Base-by-base conservation (phyloP, 2,113 vertebrate species). In the Tauraco erythrolophus region DNA sequence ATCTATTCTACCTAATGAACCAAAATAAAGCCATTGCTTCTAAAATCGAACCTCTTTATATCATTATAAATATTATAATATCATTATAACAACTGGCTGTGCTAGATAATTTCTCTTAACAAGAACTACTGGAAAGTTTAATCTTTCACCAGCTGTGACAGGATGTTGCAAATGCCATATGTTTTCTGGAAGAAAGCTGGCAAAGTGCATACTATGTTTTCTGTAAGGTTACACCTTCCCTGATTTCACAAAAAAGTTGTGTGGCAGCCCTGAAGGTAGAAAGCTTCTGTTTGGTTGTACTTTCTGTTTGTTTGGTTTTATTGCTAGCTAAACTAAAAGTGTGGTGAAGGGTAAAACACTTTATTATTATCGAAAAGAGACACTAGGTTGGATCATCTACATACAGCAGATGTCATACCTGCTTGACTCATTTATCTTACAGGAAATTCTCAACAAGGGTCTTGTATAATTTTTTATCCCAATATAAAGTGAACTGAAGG, bases 1-100 rank as follows among this genome's bases (percentile, higher is more conserved):
- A 16, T 33, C 2, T 2, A 7, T 27, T 86, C 39, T 22, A 37
- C 35, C 18, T 39, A 35, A 71, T 25, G 39, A 83, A 79, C 0
- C 0, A 71, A 79, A 88, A n/a, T 1, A 68, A 48, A 90, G 9
- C 7, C 28, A 23, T 35, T 24, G 11, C 28, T 90, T 79, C 60
- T 68, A n/a, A 64, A 82, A 85, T 0, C 0, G 13, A 64, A 46
- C 60, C 2, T 62, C 13, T 61, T 51, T 50, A 1, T 45, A 62
- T 31, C 9, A 8, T 41, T 51, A 8, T 16, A 57, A 46, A 43
- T 43, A 41, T 41, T 41, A 41, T 41, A 68, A 1, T 45, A 62
- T n/a, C 9, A 8, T 41, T 51, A 8, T 16, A 57, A 46, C 48
- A 28, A 21, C 25, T 88, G 60, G 3, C 61, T 71, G 17, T 76